These are phyloP conservation scores for Apostichopus leukothele DNA, from an alignment of 53 echinoderm and acorn worm genomes.

Conservation along the genomic window DNA sequence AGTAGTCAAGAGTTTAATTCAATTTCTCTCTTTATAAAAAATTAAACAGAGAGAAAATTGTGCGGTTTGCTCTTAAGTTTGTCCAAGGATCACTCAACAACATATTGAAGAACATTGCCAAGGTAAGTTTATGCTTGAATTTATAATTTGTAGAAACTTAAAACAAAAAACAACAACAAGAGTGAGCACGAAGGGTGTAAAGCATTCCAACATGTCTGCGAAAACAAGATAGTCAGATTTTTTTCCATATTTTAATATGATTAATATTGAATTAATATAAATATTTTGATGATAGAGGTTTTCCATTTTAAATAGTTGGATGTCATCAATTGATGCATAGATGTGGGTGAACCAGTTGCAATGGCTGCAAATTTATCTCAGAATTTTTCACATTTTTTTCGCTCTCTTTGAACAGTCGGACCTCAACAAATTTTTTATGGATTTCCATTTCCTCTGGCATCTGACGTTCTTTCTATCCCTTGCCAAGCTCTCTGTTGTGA, in stretches of 20 bases:
- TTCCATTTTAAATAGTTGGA: no score
- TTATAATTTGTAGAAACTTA: no score
- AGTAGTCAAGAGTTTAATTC: neutral
- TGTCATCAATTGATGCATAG: no score
- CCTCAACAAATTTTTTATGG: conserved; percentile 59
- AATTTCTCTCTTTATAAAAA: neutral
- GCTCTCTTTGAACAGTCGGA: conserved; percentile 51
- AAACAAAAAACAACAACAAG: no score
- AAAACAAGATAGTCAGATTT: no score
- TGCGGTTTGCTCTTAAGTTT: conserved; percentile 62
- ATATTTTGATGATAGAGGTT: no score
- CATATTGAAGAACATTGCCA: conserved; percentile 43
- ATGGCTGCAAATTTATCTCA: neutral
- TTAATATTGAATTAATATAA: no score
- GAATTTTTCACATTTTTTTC: neutral
- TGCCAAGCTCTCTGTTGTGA: conserved; percentile 48
- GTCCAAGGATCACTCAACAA: conserved; percentile 61
- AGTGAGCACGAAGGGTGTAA: no score
- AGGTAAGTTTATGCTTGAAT: conserved; percentile 42
- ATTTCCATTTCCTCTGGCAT: conserved; percentile 74
- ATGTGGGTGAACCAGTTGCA: no score
- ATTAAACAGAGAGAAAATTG: conserved; percentile 58
- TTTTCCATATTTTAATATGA: no score
- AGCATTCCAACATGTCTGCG: no score
- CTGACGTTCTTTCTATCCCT: conserved; percentile 75